Percentiles rank a stretch among this genome's conserved stretches.
Evolutionary conservation across 2,888 invertebrate species (phyloP).

Genomic region (Agrotis exclamationis): DNA sequence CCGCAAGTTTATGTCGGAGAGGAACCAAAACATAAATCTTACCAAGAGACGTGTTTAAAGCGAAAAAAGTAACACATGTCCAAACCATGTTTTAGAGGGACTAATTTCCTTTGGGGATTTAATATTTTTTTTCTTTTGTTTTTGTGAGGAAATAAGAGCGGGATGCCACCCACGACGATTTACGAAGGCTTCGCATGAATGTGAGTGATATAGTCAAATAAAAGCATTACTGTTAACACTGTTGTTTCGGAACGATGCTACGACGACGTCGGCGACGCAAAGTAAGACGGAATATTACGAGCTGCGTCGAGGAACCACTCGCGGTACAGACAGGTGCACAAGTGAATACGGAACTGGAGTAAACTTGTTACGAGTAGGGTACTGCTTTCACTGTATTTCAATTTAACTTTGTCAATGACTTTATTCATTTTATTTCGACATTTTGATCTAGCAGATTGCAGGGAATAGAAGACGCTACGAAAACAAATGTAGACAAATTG

Average conservation of each 20-base stretch:
- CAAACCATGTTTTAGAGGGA: constrained; percentile 88
- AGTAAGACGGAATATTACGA: constrained; percentile 62
- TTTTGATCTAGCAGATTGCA: background rate
- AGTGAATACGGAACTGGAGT: constrained; percentile 24
- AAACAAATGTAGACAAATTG: no score
- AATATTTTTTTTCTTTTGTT: constrained; percentile 80
- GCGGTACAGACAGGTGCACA: constrained; percentile 57
- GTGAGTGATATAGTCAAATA: constrained; percentile 72
- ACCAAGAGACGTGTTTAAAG: constrained; percentile 84
- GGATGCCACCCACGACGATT: constrained; percentile 88
- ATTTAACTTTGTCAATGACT: no score
- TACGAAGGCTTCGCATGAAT: constrained; percentile 71
- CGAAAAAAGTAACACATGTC: constrained; percentile 91
- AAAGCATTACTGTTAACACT: constrained; percentile 71
- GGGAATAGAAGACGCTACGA: background rate
- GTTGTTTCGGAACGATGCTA: constrained; percentile 56
- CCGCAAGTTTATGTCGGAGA: constrained; percentile 84
- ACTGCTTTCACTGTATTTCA: no score
- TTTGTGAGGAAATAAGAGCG: constrained; percentile 80
- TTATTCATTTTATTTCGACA: background rate
- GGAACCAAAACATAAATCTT: constrained; percentile 87
- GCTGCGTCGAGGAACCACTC: constrained; percentile 41
- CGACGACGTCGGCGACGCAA: constrained; percentile 41
- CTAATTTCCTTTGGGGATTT: constrained; percentile 88
- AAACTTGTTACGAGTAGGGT: background rate